Conservation (phyloP, 2,797 vertebrate genomes). For the Melopsittacus undulatus region DNA sequence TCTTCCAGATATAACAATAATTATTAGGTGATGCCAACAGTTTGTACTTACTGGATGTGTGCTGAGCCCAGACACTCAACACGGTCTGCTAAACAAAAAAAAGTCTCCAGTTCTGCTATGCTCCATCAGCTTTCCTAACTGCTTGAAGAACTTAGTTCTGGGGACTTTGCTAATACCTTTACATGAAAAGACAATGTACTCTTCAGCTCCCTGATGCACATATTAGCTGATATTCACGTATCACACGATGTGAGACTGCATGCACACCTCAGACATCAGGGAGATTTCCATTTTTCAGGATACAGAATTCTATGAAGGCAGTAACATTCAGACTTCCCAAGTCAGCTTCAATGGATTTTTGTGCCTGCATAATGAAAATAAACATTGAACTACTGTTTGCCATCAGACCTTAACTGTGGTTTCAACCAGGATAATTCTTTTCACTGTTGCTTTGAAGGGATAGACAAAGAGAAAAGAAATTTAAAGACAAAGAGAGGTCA, state of each 20-base stretch:
- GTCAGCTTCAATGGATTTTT: background rate
- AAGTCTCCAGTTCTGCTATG: background rate
- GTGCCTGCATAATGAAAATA: background rate
- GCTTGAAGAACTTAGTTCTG: background rate
- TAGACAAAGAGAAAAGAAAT: background rate
- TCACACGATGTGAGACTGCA: background rate
- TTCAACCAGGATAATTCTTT: background rate
- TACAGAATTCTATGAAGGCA: background rate
- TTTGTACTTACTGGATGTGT: background rate
- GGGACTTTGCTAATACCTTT: background rate
- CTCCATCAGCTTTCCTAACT: background rate
- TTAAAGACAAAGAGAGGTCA: background rate
- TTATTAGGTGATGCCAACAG: background rate
- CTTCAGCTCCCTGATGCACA: background rate
- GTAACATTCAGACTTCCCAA: background rate
- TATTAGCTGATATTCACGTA: background rate
- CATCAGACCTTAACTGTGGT: background rate
- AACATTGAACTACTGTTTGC: background rate
- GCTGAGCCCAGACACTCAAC: background rate
- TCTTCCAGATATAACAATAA: background rate
- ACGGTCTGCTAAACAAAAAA: slow-evolving; percentile 1
- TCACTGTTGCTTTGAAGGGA: background rate
- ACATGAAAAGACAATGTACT: background rate
- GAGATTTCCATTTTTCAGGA: background rate
- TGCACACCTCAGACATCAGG: background rate